Evolutionary conservation across 2,888 invertebrate genomes (phyloP).

Genomic region (Netelia fuscicornis): DNA sequence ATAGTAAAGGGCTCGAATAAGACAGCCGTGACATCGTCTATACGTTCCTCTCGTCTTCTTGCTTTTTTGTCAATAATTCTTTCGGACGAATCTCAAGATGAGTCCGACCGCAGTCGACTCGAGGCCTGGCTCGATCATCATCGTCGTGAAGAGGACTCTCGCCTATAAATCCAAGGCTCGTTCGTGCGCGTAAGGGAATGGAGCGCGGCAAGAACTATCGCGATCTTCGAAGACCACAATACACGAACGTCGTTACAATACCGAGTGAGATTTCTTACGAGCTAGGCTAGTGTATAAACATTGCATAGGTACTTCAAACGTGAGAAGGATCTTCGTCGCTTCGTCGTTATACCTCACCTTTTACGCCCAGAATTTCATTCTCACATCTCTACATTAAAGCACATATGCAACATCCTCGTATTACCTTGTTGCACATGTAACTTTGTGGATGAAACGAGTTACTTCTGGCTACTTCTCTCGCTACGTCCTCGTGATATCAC

Average conservation of each 20-base stretch:
- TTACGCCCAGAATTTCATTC: conserved; percentile 30
- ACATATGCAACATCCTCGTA: neutral
- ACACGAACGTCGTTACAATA: conserved; percentile 29
- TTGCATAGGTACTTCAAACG: conserved; percentile 28
- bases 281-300: conserved; percentile 4
- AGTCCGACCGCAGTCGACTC: conserved; percentile 61
- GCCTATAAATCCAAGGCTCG: conserved; percentile 21
- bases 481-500: conserved; percentile 25
- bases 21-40: conserved; percentile 63
- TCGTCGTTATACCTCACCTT: conserved; percentile 33
- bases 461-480: conserved; percentile 13
- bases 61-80: conserved; percentile 68
- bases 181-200: conserved; percentile 34
- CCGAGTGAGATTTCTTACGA: neutral
- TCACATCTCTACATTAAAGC: conserved; percentile 17
- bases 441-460: neutral
- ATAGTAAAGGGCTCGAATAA: too few species aligned
- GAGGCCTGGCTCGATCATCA: conserved; percentile 13
- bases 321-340: conserved; percentile 47
- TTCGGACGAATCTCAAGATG: conserved; percentile 67
- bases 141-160: conserved; percentile 23
- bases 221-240: conserved; percentile 21
- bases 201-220: conserved; percentile 35
- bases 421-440: conserved; percentile 5
- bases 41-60: conserved; percentile 48